Base-by-base conservation (phyloP, 2,888 invertebrate genomes). In the Blomia tropicalis region DNA sequence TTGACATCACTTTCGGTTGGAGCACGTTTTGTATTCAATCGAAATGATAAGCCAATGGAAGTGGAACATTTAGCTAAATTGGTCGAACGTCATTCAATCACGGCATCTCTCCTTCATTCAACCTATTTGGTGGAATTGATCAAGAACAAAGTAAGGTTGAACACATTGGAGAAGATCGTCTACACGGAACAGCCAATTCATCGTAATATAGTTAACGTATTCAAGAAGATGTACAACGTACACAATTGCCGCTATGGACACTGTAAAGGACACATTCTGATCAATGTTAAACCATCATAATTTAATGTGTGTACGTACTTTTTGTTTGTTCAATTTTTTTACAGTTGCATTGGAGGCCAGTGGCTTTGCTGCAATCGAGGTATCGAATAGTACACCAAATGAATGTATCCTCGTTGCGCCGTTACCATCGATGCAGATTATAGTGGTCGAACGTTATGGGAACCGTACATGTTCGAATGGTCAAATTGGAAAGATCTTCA, bases 121-220 rank as follows among this genome's bases (percentile, higher is more conserved):
- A 2, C 3, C n/a, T 56, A 56, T 5, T 11, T 56, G 29, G 11
- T 56, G 2, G 56, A 56, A 29, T 36, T 56, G 56, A 3, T 56
- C 2, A 56, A 56, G 29, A 7, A 47, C 11, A 7, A 47, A 47
- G 23, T 47, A n/a, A 11, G 7, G 22, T 19, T 47, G 7, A 14
- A n/a, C 27, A 11, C 51, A 14, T 27, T 47, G 51, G 51, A 47
- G 51, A 47, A 47, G 51, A 27, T 47, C 51, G 7, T 47, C 22
- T 47, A 47, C 51, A 47, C 51, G 7, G 51, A 47, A 47, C 51
- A 47, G 51, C 51, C 51, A 22, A 47, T 47, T 14, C 51, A 47
- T 27, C 51, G 51, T 11, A 47, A 47, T 27, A 47, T 47, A 11
- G 51, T 47, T 7, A 47, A n/a, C 51, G 51, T n/a, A 7, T 47